Base-by-base conservation (phyloP, 2,888 invertebrate species). In the Ophraella communa region DNA sequence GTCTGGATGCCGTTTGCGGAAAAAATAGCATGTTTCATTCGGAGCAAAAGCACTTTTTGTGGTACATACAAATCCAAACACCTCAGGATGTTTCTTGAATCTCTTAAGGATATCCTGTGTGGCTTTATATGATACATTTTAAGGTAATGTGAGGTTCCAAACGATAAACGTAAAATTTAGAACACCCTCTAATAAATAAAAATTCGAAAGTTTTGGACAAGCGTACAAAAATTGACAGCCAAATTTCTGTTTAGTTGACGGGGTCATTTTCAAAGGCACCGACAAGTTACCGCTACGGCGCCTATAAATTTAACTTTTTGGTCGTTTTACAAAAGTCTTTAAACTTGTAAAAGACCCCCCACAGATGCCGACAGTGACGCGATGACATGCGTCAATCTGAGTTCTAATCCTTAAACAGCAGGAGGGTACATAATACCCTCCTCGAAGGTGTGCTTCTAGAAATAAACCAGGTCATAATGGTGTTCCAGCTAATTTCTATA, bases 371-470 rank as follows among this genome's bases (percentile, higher is more conserved):
- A 62, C 56, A 51, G 49, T 56, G 62, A 56, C 55, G 51, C 62
- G 62, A 56, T 62, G 62, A 62, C 56, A 51, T 56, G 55, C 62
- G 56, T 62, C 62, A 62, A 56, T 56, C 56, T 56, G 42, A 17
- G 42, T 62, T 60, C 56, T 62, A 56, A 42, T 56, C 49, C 53
- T 44, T 17, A 42, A 55, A 56, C 62, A 51, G 52, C 60, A 17
- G 60, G 60, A 35, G 39, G 60, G 42, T 44, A 1, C 44, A 27
- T 59, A 59, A 39, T 59, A 59, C 51, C 39, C 42, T 60, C 21
- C 52, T 53, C 51, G 30, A 18, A 60, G 62, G 62, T 56, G 56
- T 62, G 51, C 42, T 62, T 62, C 56, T 56, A 27, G 49, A 55
- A 56, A 42, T 62, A 56, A 56, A 51, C 39, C 44, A 56, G 56